Base-by-base conservation (phyloP, 92 coral and sea anemone species). In the Phenganax subtilis region DNA sequence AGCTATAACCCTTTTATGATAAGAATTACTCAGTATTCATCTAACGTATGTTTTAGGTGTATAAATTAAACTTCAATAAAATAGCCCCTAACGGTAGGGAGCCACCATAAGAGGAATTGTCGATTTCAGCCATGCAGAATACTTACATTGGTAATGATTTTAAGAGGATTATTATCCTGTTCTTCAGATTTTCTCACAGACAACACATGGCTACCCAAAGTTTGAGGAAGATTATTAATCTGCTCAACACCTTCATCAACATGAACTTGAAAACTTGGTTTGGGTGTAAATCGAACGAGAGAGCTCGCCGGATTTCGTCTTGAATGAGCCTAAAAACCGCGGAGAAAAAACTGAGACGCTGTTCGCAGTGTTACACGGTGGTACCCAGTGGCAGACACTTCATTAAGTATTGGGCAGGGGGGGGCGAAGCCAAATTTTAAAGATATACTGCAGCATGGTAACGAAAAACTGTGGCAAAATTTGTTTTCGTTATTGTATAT, bases 111-210 rank as follows among this genome's bases (percentile, higher is more conserved):
- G 25, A 20, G 25, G 25, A 20, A 20, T 20, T 20, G 25, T 20
- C 25, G 25, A 20, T 20, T 20, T 17, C 9, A 60, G 27, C 82
- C 44, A 11, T 14, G 67, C 47, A 30, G n/a, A 37, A 55, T 54
- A 14, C 60, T 15, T 82, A 75, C 87, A 72, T 82, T 66, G 12
- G 85, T 67, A 31, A 88, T 87, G 72, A 76, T 87, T 65, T 81
- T 84, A 0, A 93, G 92, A 15, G 96, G 87, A 44, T 89, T 92
- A 86, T 80, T 86, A 7, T 87, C 86, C 15, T 81, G 79, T 55
- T 86, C 85, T 37, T 88, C 91, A 8, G 96, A 93, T 85, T 93
- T 93, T 17, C 90, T 84, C 0, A 91, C 83, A 65, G 96, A 89
- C 69, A 93, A 79, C n/a, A 93, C 97, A 57, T 91, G 90, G 89